A percentile compares a stretch with the other conserved stretches of the same genome.
Conservation (phyloP, 2,888 invertebrate species). For the Oligia strigilis region DNA sequence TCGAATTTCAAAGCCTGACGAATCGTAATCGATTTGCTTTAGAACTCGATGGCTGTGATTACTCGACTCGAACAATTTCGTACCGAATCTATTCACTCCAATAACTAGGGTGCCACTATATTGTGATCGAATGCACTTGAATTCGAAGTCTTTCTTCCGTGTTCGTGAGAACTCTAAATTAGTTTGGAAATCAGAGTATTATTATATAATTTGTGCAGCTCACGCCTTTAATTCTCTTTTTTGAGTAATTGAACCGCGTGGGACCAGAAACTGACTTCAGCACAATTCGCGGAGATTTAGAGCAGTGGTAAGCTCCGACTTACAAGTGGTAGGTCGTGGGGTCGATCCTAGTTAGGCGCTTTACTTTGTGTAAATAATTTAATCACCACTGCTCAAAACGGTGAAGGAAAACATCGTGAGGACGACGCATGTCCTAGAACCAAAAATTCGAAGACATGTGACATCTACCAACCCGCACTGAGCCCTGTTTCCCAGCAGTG, state of each 20-base stretch:
- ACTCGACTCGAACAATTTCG: slow-evolving; percentile 66
- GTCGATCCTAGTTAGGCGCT: not conserved
- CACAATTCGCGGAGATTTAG: not conserved
- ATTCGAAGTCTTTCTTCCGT: slow-evolving; percentile 70
- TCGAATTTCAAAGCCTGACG: slow-evolving; percentile 81
- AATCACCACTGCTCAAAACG: not conserved
- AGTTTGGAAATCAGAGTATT: slow-evolving; percentile 65
- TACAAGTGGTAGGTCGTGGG: not conserved
- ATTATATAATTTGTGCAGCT: slow-evolving; percentile 60
- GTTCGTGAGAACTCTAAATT: slow-evolving; percentile 75
- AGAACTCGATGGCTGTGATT: slow-evolving; percentile 72
- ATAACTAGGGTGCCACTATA: slow-evolving; percentile 76
- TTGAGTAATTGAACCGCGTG: slow-evolving; percentile 12
- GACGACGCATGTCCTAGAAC: not conserved
- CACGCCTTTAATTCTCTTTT: slow-evolving; percentile 28
- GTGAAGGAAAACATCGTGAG: not conserved
- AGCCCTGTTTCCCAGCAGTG: not conserved
- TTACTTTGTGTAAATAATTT: not conserved
- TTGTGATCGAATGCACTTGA: slow-evolving; percentile 71
- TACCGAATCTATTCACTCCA: slow-evolving; percentile 69
- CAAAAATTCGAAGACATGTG: not conserved
- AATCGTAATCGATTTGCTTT: slow-evolving; percentile 79
- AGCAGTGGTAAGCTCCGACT: too few species aligned
- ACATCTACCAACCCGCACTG: not conserved
- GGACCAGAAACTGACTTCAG: not conserved